A percentile compares a stretch with the other conserved stretches of the same genome.
Conservation (phyloP, 2,113 vertebrate genomes). For the Cariama cristata region DNA sequence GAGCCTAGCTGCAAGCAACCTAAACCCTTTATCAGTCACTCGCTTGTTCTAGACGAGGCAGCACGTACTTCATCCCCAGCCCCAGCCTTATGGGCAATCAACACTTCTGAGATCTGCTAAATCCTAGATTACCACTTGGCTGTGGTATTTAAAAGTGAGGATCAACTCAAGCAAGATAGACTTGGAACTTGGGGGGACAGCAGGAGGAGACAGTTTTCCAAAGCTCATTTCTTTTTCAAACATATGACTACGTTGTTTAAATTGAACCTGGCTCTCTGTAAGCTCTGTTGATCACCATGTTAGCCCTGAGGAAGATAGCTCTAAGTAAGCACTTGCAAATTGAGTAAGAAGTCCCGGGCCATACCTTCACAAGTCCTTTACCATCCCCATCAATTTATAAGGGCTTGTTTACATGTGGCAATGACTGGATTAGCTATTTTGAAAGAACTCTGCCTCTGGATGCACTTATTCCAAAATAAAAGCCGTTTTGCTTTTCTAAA, state of each 20-base stretch:
- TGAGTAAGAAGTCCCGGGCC: conserved; percentile 21
- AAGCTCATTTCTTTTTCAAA: conserved; percentile 33
- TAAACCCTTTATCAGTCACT: not conserved
- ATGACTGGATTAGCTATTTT: conserved; percentile 25
- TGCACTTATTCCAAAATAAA: conserved; percentile 45
- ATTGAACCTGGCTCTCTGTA: not conserved
- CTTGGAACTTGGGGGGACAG: not conserved
- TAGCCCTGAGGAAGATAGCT: not conserved
- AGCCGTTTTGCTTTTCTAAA: not conserved
- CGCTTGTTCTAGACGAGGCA: not conserved
- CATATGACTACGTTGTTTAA: not conserved
- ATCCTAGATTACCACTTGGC: not conserved
- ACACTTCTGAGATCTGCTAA: not conserved
- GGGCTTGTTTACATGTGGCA: conserved; percentile 16
- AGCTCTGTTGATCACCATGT: conserved; percentile 4
- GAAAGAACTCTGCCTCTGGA: conserved; percentile 34
- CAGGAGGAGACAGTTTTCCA: not conserved
- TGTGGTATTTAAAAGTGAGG: not conserved
- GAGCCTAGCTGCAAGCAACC: not conserved
- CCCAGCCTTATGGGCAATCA: not conserved
- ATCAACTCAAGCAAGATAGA: not conserved
- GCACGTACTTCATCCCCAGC: not conserved
- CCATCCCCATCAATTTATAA: conserved; percentile 1
- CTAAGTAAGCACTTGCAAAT: conserved; percentile 12
- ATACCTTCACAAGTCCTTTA: not conserved